phyloP scores from a whole-genome alignment of 1,140 invertebrate genomes.

The Rhyacophila brunnea region DNA sequence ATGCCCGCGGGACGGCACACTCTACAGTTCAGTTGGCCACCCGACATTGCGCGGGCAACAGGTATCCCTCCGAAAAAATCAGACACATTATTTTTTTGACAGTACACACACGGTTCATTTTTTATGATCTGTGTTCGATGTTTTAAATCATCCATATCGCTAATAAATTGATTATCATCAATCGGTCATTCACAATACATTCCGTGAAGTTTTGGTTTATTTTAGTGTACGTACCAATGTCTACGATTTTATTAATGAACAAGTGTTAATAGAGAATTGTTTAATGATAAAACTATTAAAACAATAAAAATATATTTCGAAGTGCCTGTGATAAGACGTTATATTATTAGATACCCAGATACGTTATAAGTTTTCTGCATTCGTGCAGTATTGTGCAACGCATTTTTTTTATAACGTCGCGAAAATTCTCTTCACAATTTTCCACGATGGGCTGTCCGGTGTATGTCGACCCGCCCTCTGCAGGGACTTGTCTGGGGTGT shows the following conservation, averaged over 20 bases:
- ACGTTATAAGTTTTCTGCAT: neutral
- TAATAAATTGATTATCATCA: too few relatives aligned
- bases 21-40: too few relatives aligned
- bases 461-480: constrained; percentile 9
- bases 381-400: neutral
- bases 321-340: too few relatives aligned
- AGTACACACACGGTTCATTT: neutral
- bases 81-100: neutral
- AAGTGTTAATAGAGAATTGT: too few relatives aligned
- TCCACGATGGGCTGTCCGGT: constrained; percentile 6
- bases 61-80: neutral
- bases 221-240: too few relatives aligned
- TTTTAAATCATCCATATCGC: too few relatives aligned
- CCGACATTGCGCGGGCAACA: neutral
- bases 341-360: neutral
- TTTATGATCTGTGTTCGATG: too few relatives aligned
- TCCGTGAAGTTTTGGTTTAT: too few relatives aligned
- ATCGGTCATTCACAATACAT: too few relatives aligned
- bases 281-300: too few relatives aligned
- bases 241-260: too few relatives aligned
- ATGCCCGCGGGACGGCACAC: neutral
- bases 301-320: too few relatives aligned
- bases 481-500: constrained; percentile 5
- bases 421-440: neutral
- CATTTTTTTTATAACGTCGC: neutral